These are phyloP conservation scores for Myotis yumanensis DNA, from an alignment of 2,113 vertebrate species.

Conservation along the genomic window DNA sequence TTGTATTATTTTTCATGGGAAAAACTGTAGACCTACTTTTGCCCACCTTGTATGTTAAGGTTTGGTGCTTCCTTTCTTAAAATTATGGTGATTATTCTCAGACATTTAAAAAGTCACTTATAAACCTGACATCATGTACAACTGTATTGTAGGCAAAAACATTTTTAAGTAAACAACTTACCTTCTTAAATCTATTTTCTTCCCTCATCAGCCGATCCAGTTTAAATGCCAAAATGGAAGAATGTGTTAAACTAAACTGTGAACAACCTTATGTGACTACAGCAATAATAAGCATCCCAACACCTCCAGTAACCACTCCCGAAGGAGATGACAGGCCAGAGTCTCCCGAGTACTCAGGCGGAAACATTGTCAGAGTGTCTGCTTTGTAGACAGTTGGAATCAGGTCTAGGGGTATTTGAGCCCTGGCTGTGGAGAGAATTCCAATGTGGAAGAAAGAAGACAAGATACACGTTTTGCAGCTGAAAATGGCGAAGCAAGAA, in stretches of 20 bases:
- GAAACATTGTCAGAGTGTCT: conserved; percentile 94
- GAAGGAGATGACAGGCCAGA: conserved; percentile 87
- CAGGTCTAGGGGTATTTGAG: conserved; percentile 78
- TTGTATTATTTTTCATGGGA: neutral
- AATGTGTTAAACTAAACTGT: conserved; percentile 94
- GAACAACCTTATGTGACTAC: conserved; percentile 92
- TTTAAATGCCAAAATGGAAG: conserved; percentile 95
- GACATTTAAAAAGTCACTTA: neutral
- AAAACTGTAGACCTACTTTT: neutral
- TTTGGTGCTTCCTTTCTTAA: neutral
- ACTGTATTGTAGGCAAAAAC: neutral
- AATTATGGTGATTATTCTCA: neutral
- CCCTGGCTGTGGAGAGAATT: conserved; percentile 67
- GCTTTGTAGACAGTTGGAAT: conserved; percentile 88
- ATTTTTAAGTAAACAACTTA: neutral
- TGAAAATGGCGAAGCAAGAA: conserved; percentile 69
- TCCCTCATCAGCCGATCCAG: conserved; percentile 90
- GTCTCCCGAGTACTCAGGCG: conserved; percentile 88
- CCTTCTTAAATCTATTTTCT: conserved; percentile 48
- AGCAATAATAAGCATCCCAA: conserved; percentile 93
- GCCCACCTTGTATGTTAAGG: neutral
- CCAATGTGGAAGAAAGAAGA: conserved; percentile 71
- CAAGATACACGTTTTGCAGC: conserved; percentile 56
- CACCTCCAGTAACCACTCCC: conserved; percentile 88
- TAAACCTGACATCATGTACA: neutral